Percentiles rank a stretch among this genome's conserved stretches.
Conservation (phyloP, 1,140 invertebrate species). For the Tetragnatha versicolor region DNA sequence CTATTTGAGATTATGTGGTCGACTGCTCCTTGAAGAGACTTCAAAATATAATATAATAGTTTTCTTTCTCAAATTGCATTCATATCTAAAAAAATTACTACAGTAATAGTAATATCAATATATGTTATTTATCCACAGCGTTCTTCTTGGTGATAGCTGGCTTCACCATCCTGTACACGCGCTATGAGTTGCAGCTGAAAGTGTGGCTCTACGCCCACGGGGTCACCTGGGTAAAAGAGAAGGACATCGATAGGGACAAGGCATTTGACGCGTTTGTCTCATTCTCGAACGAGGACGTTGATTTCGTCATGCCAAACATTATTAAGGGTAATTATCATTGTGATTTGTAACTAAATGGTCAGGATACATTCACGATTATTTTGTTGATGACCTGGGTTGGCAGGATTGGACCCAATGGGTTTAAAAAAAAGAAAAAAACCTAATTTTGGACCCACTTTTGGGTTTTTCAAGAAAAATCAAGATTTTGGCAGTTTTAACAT, state of each 20-base stretch:
- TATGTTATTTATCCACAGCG: conserved; percentile 5
- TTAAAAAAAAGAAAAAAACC: no score
- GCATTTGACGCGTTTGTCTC: conserved; percentile 85
- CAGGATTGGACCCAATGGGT: no score
- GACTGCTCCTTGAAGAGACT: neutral
- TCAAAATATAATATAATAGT: neutral
- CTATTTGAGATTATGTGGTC: neutral
- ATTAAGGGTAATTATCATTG: conserved; percentile 76
- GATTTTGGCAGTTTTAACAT: no score
- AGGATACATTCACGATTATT: no score
- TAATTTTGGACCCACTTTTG: no score
- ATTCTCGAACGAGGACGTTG: conserved; percentile 78
- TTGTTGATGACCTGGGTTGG: no score
- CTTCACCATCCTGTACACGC: conserved; percentile 75
- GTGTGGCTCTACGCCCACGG: conserved; percentile 74
- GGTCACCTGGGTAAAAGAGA: conserved; percentile 71
- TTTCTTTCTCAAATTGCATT: neutral
- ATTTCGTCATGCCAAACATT: conserved; percentile 76
- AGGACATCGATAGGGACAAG: conserved; percentile 78
- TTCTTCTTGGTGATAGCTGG: conserved; percentile 29
- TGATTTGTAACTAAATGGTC: no score
- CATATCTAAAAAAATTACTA: no score
- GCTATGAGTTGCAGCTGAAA: conserved; percentile 89
- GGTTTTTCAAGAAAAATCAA: no score
- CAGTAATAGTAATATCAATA: neutral